Base-by-base conservation (phyloP, 1,140 invertebrate species). In the Lasioglossum baleicum region DNA sequence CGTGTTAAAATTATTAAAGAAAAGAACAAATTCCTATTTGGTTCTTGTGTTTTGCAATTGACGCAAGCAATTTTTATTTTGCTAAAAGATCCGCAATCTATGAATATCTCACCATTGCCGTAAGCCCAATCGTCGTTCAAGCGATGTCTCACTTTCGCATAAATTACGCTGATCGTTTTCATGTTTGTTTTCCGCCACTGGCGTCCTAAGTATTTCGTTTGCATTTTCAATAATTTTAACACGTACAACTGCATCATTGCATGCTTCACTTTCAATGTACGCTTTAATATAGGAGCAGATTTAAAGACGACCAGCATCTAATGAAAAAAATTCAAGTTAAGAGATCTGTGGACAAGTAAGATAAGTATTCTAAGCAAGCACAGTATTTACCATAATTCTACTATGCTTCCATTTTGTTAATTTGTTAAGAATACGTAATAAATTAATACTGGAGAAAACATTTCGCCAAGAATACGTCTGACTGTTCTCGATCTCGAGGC, bases 41-140 rank as follows among this genome's bases (percentile, higher is more conserved):
- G 35, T 35, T 35, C 35, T 35, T 35, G 35, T 35, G 35, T 5
- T 5, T 35, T 35, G 35, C 35, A 35, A 5, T 35, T 35, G 35
- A 35, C 35, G 35, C 35, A 35, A 35, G 35, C 35, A 35, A 35
- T 35, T 35, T 35, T 35, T 35, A 35, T 35, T 35, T 35, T 35
- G 35, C 35, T 2, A 4, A 35, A 35, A 35, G 35, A 35, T 35
- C 35, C 35, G 2, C 35, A 35, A 35, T 35, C 35, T 35, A 35
- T 2, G 2, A 1, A 35, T 76, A 44, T 71, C 83, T 91, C 93
- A 96, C 96, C 96, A 94, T 99, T 99, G 53, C 99, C 99, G 95
- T 98, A 99, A 17, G 99, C 99, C 99, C 99, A 99, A 91, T 99
- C 99, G 93, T 99, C 99, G 90, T 99, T 99, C 1, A 99, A 94